Evolutionary conservation across 2,888 invertebrate species (phyloP).

Genomic region (Ornithoptera alexandrae): DNA sequence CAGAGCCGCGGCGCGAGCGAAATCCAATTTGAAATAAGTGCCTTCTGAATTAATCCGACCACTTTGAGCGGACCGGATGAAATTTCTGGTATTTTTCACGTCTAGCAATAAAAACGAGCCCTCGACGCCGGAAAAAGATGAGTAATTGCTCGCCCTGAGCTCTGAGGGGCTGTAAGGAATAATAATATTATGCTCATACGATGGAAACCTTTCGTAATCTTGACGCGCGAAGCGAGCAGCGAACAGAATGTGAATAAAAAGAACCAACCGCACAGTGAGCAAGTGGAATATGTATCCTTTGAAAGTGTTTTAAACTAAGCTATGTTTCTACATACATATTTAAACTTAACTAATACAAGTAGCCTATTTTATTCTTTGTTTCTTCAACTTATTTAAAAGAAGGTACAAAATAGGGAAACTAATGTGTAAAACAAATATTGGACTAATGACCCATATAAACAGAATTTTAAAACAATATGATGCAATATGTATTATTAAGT

Average conservation of each 20-base stretch:
- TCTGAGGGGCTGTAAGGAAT: conserved; percentile 70
- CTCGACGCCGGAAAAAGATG: conserved; percentile 71
- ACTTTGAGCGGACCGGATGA: conserved; percentile 74
- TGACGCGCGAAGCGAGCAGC: conserved; percentile 36
- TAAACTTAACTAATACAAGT: too few species aligned
- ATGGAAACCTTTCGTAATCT: conserved; percentile 67
- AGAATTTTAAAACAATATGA: too few species aligned
- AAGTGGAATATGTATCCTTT: conserved; percentile 19
- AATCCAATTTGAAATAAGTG: conserved; percentile 80
- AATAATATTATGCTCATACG: conserved; percentile 71
- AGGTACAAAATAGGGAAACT: too few species aligned
- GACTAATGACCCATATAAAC: too few species aligned
- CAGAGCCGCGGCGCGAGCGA: conserved; percentile 60
- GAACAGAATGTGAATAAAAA: conserved; percentile 22
- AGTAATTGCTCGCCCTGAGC: conserved; percentile 71
- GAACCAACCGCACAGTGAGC: conserved; percentile 16
- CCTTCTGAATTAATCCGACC: conserved; percentile 78
- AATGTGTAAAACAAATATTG: too few species aligned
- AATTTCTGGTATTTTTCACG: conserved; percentile 80
- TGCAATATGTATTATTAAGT: too few species aligned
- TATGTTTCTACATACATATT: too few species aligned
- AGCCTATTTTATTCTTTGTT: too few species aligned
- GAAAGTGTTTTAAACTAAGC: conserved; percentile 8
- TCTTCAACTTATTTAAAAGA: too few species aligned
- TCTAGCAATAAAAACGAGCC: conserved; percentile 76